These are phyloP conservation scores for Cistogaster globosa DNA, from an alignment of 2,888 invertebrate species.

Conservation along the genomic window DNA sequence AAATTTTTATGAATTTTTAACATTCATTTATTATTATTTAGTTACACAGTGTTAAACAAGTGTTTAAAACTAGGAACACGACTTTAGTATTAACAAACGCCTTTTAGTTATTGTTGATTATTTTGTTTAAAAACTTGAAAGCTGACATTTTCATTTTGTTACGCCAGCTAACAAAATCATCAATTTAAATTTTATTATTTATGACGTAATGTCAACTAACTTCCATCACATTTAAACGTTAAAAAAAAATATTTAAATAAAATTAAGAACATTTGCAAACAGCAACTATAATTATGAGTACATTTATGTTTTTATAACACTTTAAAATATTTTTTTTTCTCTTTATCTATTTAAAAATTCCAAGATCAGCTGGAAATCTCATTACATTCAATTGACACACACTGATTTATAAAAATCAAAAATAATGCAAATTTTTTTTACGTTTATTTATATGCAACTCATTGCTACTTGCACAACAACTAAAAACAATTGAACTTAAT, in stretches of 20 bases:
- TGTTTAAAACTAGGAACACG: too few species aligned
- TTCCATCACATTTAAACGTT: background rate
- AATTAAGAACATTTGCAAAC: slow-evolving; percentile 13
- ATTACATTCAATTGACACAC: slow-evolving; percentile 73
- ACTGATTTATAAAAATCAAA: slow-evolving; percentile 55
- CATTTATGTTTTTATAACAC: background rate
- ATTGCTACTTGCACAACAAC: slow-evolving; percentile 34
- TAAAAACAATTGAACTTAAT: slow-evolving; percentile 64
- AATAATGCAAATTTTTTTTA: slow-evolving; percentile 58
- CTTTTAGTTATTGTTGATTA: background rate
- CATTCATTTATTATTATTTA: too few species aligned
- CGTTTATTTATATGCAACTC: slow-evolving; percentile 21
- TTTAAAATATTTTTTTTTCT: background rate
- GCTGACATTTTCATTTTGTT: slow-evolving; percentile 38
- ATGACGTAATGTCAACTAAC: background rate
- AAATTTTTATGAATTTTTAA: too few species aligned
- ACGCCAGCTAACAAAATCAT: background rate
- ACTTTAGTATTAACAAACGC: too few species aligned
- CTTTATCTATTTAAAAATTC: slow-evolving; percentile 70
- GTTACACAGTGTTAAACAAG: background rate
- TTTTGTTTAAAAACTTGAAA: slow-evolving; percentile 10
- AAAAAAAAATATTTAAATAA: background rate
- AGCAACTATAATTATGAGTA: background rate
- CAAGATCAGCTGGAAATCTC: slow-evolving; percentile 75
- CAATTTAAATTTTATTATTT: background rate